These are phyloP conservation scores for Pagrus major DNA, from an alignment of 2,113 vertebrate genomes.

Conservation along the genomic window DNA sequence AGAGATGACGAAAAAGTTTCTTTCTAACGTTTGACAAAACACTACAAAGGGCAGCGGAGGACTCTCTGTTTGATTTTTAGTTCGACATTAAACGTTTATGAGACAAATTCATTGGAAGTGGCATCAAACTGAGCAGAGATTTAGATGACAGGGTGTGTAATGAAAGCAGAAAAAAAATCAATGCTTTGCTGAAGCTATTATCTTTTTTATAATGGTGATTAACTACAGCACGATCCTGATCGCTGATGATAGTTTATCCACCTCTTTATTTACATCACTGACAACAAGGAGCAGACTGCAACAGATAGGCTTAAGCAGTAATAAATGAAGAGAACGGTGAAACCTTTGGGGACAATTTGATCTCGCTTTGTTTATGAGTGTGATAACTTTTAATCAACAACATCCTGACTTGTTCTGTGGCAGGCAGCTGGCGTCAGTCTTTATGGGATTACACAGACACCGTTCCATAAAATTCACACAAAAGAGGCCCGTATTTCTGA, in stretches of 20 bases:
- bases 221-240: conserved; percentile 37
- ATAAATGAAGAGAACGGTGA: conserved; percentile 21
- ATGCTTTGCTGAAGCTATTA: conserved; percentile 35
- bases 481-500: conserved; percentile 3
- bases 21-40: conserved; percentile 28
- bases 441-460: conserved; percentile 18
- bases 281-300: conserved; percentile 15
- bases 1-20: conserved; percentile 25
- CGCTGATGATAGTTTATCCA: conserved; percentile 21
- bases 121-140: conserved; percentile 50
- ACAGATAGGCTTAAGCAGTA: conserved; percentile 34
- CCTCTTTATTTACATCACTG: conserved; percentile 33
- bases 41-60: conserved; percentile 26
- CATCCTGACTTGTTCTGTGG: conserved; percentile 38
- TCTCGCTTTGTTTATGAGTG: conserved; percentile 38
- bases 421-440: conserved; percentile 24
- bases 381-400: conserved; percentile 49
- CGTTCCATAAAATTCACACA: conserved; percentile 9
- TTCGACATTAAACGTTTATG: conserved; percentile 32
- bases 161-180: conserved; percentile 42
- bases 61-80: conserved; percentile 19
- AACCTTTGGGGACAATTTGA: background rate
- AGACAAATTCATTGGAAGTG: conserved; percentile 46
- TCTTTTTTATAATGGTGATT: conserved; percentile 33
- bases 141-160: conserved; percentile 52